Percentiles rank a stretch among this genome's conserved stretches.
phyloP scores from a whole-genome alignment of 2,888 invertebrate genomes.

The Drosophila atripex region DNA sequence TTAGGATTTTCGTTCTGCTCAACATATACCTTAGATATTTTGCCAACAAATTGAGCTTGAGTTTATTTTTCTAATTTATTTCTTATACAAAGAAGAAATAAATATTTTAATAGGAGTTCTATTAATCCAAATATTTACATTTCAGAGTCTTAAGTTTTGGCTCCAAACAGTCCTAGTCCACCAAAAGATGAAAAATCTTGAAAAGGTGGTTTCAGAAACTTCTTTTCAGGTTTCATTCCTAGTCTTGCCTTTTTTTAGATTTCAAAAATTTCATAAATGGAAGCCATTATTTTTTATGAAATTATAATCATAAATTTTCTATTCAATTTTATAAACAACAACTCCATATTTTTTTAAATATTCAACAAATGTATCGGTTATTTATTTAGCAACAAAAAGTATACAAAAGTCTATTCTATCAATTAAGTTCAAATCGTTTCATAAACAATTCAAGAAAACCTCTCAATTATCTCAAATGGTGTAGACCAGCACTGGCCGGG shows the following conservation, averaged over 20 bases:
- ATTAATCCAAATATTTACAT: too few species aligned
- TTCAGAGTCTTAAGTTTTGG: too few species aligned
- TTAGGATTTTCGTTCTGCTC: not conserved
- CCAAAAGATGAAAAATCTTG: too few species aligned
- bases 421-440: not conserved
- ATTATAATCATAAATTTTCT: not conserved
- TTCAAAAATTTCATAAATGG: too few species aligned
- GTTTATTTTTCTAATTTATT: too few species aligned
- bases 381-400: constrained; percentile 34
- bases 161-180: too few species aligned
- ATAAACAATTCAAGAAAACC: not conserved
- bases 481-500: constrained; percentile 73
- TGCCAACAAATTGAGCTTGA: not conserved
- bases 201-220: too few species aligned
- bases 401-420: not conserved
- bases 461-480: constrained; percentile 51
- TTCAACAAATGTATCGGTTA: constrained; percentile 25
- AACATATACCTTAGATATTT: not conserved
- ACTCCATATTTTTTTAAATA: not conserved
- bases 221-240: too few species aligned
- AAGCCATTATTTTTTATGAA: too few species aligned
- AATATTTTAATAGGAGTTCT: too few species aligned
- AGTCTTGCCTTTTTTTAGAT: too few species aligned
- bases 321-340: not conserved
- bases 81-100: too few species aligned